These are phyloP conservation scores for Ditylenchus weischeri DNA, from an alignment of 2,888 invertebrate genomes.

Conservation along the genomic window DNA sequence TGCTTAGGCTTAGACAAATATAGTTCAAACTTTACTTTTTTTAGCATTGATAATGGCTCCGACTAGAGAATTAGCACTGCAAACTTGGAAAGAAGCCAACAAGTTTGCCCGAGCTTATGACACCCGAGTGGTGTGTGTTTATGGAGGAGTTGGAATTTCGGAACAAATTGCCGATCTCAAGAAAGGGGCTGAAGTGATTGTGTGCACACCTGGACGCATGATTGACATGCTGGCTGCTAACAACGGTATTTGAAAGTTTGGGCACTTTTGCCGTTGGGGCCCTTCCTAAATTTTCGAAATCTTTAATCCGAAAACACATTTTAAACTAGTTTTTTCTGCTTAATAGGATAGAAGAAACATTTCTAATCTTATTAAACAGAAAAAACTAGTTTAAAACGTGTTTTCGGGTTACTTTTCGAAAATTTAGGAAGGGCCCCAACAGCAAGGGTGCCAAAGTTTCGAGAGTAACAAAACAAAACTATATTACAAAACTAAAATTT, in stretches of 20 bases:
- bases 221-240: slow-evolving; percentile 99
- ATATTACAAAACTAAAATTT: too few species aligned
- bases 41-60: slow-evolving; percentile 91
- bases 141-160: slow-evolving; percentile 94
- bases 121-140: slow-evolving; percentile 87
- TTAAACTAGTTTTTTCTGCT: too few species aligned
- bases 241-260: slow-evolving; percentile 67
- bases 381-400: too few species aligned
- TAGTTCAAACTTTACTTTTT: slow-evolving; percentile 21
- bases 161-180: slow-evolving; percentile 94
- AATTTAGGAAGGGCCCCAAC: too few species aligned
- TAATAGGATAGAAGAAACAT: too few species aligned
- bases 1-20: slow-evolving; percentile 3
- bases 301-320: too few species aligned
- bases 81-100: slow-evolving; percentile 93
- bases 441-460: too few species aligned
- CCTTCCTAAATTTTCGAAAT: too few species aligned
- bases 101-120: slow-evolving; percentile 82
- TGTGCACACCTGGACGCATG: slow-evolving; percentile 98
- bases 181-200: slow-evolving; percentile 95
- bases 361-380: too few species aligned
- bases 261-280: too few species aligned
- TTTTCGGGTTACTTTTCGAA: too few species aligned
- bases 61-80: slow-evolving; percentile 95
- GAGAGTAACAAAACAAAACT: too few species aligned